phyloP scores from a whole-genome alignment of 92 coral and sea anemone species.

The Epizoanthus scotinus region DNA sequence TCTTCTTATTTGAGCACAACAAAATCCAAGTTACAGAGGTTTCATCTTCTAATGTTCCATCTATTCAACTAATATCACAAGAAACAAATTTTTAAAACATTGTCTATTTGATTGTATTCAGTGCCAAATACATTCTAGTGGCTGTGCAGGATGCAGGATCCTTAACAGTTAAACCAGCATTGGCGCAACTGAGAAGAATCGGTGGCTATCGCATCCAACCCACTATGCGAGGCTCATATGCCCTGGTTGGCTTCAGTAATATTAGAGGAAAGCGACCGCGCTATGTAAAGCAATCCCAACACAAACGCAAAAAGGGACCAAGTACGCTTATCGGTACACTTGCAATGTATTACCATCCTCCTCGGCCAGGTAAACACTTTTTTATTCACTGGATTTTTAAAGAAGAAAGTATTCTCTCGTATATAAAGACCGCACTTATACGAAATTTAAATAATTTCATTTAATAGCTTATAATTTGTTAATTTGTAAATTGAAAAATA shows the following conservation, averaged over 20 bases:
- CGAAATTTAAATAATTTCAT: no score
- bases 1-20: no score
- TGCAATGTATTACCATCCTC: slow-evolving; percentile 12
- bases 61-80: no score
- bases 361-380: neutral
- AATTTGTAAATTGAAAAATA: no score
- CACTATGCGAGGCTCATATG: neutral
- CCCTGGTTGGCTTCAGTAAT: slow-evolving; percentile 24
- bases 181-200: neutral
- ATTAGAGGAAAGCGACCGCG: neutral
- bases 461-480: no score
- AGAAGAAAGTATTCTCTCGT: no score
- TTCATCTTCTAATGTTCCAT: no score
- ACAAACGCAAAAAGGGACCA: slow-evolving; percentile 13
- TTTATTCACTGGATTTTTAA: no score
- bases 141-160: slow-evolving; percentile 28
- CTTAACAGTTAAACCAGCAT: neutral
- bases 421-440: no score
- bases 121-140: slow-evolving; percentile 1
- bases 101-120: neutral
- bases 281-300: neutral
- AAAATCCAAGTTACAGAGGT: no score
- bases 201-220: neutral
- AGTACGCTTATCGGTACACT: slow-evolving; percentile 4
- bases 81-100: no score